A percentile compares a stretch with the other conserved stretches of the same genome.
Conservation (phyloP, 2,888 invertebrate genomes). For the Vanessa cardui region DNA sequence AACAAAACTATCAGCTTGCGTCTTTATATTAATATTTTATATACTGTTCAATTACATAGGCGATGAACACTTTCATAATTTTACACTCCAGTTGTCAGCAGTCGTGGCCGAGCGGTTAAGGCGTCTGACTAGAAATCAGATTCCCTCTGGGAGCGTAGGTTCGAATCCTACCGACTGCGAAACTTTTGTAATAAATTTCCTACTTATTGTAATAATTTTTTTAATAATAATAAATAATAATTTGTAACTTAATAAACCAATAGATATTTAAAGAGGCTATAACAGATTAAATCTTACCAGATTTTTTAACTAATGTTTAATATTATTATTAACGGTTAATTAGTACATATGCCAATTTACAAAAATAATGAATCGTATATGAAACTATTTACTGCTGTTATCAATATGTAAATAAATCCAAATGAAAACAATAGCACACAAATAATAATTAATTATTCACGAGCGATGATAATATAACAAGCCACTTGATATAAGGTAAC, state of each 20-base stretch:
- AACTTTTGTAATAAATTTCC: slow-evolving; percentile 46
- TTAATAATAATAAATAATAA: no score
- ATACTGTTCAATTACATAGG: not conserved
- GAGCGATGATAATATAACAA: slow-evolving; percentile 28
- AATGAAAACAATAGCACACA: not conserved
- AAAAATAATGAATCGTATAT: no score
- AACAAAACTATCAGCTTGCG: no score
- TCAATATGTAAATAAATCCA: not conserved
- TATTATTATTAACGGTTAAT: no score
- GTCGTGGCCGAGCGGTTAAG: slow-evolving; percentile 95
- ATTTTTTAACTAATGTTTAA: no score
- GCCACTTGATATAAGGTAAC: slow-evolving; percentile 24
- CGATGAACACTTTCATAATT: slow-evolving; percentile 10
- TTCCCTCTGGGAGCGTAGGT: slow-evolving; percentile 96
- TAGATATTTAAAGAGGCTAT: no score
- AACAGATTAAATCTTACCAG: no score
- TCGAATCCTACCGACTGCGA: slow-evolving; percentile 94
- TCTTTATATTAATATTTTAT: not conserved
- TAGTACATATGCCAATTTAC: no score
- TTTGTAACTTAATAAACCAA: no score
- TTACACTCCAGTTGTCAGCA: slow-evolving; percentile 63
- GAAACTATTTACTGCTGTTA: no score
- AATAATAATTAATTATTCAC: slow-evolving; percentile 13
- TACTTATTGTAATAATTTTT: not conserved
- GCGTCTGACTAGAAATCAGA: slow-evolving; percentile 95